Conservation (phyloP, 2,113 vertebrate genomes). For the Cavia porcellus region DNA sequence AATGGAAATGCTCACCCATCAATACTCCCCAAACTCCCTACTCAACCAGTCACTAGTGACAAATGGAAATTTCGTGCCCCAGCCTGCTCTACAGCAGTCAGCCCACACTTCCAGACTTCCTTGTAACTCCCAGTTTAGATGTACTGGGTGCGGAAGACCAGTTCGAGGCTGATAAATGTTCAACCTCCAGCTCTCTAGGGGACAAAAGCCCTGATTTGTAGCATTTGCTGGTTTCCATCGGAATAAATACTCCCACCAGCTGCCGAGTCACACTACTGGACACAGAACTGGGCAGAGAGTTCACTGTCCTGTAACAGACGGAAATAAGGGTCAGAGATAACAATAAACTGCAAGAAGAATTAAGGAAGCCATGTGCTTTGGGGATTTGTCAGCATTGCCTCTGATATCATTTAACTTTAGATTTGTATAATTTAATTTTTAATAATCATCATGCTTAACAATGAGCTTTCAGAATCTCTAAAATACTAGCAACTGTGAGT, state of each 20-base stretch:
- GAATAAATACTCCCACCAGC: constrained; percentile 48
- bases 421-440: constrained; percentile 32
- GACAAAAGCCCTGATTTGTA: constrained; percentile 44
- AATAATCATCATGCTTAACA: constrained; percentile 35
- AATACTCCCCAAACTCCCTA: not conserved
- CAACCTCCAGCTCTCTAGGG: not conserved
- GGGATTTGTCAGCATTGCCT: not conserved
- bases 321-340: not conserved
- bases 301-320: not conserved
- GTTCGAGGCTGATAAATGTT: constrained; percentile 43
- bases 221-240: constrained; percentile 28
- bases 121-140: not conserved
- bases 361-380: not conserved
- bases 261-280: not conserved
- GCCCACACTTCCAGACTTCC: not conserved
- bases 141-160: not conserved
- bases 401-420: not conserved
- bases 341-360: not conserved
- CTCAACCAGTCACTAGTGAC: constrained; percentile 8
- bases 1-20: constrained; percentile 52
- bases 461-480: not conserved
- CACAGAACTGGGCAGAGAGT: not conserved
- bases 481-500: not conserved
- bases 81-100: not conserved
- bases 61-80: constrained; percentile 29